phyloP scores from a whole-genome alignment of 1,140 invertebrate species.

The Eumeta japonica region DNA sequence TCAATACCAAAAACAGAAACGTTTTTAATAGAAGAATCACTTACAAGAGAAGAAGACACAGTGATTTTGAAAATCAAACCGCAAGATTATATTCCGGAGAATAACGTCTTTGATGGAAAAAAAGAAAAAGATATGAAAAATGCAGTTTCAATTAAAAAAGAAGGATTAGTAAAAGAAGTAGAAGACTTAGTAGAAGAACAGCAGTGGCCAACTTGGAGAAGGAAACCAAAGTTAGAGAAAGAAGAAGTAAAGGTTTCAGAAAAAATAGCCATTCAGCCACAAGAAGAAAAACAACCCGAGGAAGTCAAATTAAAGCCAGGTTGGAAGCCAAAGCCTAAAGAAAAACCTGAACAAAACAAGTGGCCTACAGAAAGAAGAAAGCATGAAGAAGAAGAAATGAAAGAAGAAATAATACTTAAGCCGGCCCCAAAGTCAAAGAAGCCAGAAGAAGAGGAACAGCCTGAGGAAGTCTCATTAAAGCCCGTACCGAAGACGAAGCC shows the following conservation, averaged over 20 bases:
- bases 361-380: constrained; percentile 27
- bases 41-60: constrained; percentile 33
- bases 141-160: too few species aligned
- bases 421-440: constrained; percentile 13
- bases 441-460: constrained; percentile 24
- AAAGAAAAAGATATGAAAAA: too few species aligned
- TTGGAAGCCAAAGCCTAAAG: too few species aligned
- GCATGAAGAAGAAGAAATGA: constrained; percentile 35
- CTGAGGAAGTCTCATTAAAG: constrained; percentile 33
- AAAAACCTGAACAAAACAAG: constrained; percentile 32
- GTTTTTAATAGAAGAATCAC: constrained; percentile 26
- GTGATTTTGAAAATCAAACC: constrained; percentile 36
- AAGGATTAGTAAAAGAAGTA: too few species aligned
- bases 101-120: too few species aligned
- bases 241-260: constrained; percentile 5
- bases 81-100: too few species aligned
- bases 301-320: constrained; percentile 12
- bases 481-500: too few species aligned
- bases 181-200: too few species aligned
- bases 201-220: constrained; percentile 10
- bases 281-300: constrained; percentile 6
- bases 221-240: constrained; percentile 5
- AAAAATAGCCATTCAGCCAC: constrained; percentile 3
- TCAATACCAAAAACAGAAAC: constrained; percentile 22
- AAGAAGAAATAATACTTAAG: constrained; percentile 3